phyloP scores from a whole-genome alignment of 2,797 vertebrate species.

The Ctenopoma kingsleyae region DNA sequence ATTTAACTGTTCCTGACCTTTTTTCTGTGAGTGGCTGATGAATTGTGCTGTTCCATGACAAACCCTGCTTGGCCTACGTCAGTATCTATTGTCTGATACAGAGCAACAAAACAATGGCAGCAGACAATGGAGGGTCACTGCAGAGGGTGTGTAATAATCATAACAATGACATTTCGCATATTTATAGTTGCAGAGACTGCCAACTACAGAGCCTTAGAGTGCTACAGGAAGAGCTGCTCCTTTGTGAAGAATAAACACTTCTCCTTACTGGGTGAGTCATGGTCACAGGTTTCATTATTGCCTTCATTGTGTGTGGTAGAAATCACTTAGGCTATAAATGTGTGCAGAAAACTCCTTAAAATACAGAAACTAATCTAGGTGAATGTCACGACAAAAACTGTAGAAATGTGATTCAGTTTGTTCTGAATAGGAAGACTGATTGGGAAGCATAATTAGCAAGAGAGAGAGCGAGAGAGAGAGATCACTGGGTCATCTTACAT shows the following conservation, averaged over 20 bases:
- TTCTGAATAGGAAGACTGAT: slow-evolving; percentile 11
- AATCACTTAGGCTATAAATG: slow-evolving; percentile 16
- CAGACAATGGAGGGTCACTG: slow-evolving; percentile 75
- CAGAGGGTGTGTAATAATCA: slow-evolving; percentile 69
- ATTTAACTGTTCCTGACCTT: slow-evolving; percentile 68
- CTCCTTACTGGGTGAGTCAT: slow-evolving; percentile 57
- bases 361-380: background rate
- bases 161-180: slow-evolving; percentile 76
- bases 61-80: slow-evolving; percentile 23
- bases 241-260: slow-evolving; percentile 60
- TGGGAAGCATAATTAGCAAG: slow-evolving; percentile 51
- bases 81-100: slow-evolving; percentile 64
- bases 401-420: slow-evolving; percentile 2
- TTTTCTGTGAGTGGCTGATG: slow-evolving; percentile 53
- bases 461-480: slow-evolving; percentile 70
- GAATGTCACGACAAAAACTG: background rate
- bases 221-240: slow-evolving; percentile 69
- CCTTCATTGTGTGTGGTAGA: slow-evolving; percentile 11
- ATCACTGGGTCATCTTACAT: slow-evolving; percentile 79
- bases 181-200: slow-evolving; percentile 75
- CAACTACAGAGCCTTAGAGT: slow-evolving; percentile 37
- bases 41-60: slow-evolving; percentile 46
- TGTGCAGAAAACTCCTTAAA: slow-evolving; percentile 1
- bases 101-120: slow-evolving; percentile 50
- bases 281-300: slow-evolving; percentile 52